These are phyloP conservation scores for Fabriciana adippe DNA, from an alignment of 2,888 invertebrate species.

Conservation along the genomic window DNA sequence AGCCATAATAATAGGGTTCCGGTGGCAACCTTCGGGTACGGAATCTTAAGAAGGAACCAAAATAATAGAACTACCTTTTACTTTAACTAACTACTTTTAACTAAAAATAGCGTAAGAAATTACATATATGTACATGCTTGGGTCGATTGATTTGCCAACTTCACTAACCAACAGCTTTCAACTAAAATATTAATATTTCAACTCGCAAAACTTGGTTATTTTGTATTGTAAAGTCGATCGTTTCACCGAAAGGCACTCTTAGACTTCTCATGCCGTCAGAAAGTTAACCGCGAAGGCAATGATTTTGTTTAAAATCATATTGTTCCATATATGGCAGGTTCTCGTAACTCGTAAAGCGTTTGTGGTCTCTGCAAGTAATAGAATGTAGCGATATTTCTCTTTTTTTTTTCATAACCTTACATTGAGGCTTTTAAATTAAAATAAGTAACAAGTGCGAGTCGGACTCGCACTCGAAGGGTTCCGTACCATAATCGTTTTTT, in stretches of 20 bases:
- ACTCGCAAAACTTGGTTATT: slow-evolving; percentile 9
- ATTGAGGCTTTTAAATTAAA: slow-evolving; percentile 5
- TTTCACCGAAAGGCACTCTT: slow-evolving; percentile 31
- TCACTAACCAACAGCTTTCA: neutral
- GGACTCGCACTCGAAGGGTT: too few relatives aligned
- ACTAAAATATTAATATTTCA: slow-evolving; percentile 4
- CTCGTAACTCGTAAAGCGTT: slow-evolving; percentile 56
- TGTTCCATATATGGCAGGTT: slow-evolving; percentile 63
- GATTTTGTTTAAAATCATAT: slow-evolving; percentile 72
- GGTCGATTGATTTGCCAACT: neutral
- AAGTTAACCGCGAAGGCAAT: slow-evolving; percentile 46
- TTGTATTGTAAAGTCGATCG: slow-evolving; percentile 13
- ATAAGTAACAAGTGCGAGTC: too few relatives aligned
- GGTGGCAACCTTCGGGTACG: too few relatives aligned
- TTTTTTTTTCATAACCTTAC: neutral
- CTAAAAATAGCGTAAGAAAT: too few relatives aligned
- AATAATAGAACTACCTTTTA: too few relatives aligned
- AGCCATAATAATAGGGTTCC: too few relatives aligned
- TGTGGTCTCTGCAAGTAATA: slow-evolving; percentile 38
- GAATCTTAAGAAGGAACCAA: too few relatives aligned
- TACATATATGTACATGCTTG: too few relatives aligned
- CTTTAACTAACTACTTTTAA: too few relatives aligned
- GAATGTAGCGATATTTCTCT: slow-evolving; percentile 29
- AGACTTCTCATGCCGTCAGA: slow-evolving; percentile 32
- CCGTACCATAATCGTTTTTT: too few relatives aligned